Percentiles rank a stretch among this genome's conserved stretches.
phyloP scores from a whole-genome alignment of 1,140 invertebrate genomes.

The Euglossa dilemma region DNA sequence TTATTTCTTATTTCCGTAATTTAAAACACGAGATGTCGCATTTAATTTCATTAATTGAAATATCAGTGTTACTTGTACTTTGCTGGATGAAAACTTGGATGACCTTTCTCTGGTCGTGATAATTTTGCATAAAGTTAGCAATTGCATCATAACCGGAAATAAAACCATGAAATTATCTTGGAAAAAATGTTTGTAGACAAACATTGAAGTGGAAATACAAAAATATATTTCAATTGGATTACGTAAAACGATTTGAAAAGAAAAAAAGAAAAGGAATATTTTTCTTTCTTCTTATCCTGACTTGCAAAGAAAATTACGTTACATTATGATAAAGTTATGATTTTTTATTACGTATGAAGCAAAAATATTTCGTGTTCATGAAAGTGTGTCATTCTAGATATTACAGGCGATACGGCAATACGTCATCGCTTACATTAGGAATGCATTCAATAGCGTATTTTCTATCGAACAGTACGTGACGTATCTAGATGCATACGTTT shows the following conservation, averaged over 20 bases:
- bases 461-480: neutral
- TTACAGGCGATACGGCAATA: neutral
- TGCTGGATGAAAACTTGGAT: too few relatives aligned
- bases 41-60: too few relatives aligned
- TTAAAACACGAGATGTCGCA: too few relatives aligned
- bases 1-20: too few relatives aligned
- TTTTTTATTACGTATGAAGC: neutral
- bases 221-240: neutral
- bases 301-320: neutral
- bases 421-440: conserved; percentile 15
- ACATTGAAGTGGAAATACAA: too few relatives aligned
- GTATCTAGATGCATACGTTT: neutral
- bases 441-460: conserved; percentile 1
- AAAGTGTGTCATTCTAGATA: conserved; percentile 4
- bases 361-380: neutral
- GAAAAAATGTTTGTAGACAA: neutral
- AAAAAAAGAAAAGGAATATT: too few relatives aligned
- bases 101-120: too few relatives aligned
- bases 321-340: too few relatives aligned
- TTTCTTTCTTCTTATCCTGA: neutral
- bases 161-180: neutral
- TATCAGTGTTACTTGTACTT: too few relatives aligned
- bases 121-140: too few relatives aligned
- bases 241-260: neutral
- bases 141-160: too few relatives aligned